Evolutionary conservation across 2,888 invertebrate species (phyloP).

Genomic region (Andrena haemorrhoa): DNA sequence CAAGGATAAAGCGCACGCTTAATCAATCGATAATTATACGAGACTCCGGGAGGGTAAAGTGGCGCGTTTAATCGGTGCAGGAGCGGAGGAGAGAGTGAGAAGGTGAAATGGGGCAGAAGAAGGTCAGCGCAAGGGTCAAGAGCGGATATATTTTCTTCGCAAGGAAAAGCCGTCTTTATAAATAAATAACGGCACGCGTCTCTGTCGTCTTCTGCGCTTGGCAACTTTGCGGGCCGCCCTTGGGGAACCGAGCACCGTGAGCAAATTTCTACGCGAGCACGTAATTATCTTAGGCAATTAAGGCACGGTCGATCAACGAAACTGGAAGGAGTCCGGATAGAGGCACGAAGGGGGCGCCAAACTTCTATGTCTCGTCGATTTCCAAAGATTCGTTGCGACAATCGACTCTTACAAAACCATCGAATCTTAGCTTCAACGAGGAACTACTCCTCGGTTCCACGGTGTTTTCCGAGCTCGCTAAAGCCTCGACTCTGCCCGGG

Average conservation of each 20-base stretch:
- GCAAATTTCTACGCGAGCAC: constrained; percentile 15
- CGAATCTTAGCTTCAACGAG: background rate
- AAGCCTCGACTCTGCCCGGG: background rate
- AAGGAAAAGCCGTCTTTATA: constrained; percentile 49
- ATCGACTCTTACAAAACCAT: background rate
- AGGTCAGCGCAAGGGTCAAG: constrained; percentile 51
- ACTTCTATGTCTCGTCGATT: no score
- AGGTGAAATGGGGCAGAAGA: constrained; percentile 55
- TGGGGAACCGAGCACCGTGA: constrained; percentile 7
- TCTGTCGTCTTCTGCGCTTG: constrained; percentile 18
- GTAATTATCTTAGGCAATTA: constrained; percentile 11
- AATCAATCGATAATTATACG: constrained; percentile 48
- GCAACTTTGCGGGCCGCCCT: constrained; percentile 22
- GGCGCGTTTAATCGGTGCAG: constrained; percentile 54
- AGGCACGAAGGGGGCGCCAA: no score
- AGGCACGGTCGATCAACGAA: background rate
- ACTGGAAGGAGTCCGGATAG: no score
- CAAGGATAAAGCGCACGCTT: constrained; percentile 36
- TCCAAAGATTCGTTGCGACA: no score
- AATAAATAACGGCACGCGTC: constrained; percentile 36
- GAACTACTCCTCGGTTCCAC: no score
- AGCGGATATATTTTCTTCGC: constrained; percentile 54
- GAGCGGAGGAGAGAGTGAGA: constrained; percentile 15
- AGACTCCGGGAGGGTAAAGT: constrained; percentile 29
- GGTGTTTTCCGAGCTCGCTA: background rate